Percentiles rank a stretch among this genome's conserved stretches.
Conservation (phyloP, 2,888 invertebrate species). For the Achlya flavicornis region DNA sequence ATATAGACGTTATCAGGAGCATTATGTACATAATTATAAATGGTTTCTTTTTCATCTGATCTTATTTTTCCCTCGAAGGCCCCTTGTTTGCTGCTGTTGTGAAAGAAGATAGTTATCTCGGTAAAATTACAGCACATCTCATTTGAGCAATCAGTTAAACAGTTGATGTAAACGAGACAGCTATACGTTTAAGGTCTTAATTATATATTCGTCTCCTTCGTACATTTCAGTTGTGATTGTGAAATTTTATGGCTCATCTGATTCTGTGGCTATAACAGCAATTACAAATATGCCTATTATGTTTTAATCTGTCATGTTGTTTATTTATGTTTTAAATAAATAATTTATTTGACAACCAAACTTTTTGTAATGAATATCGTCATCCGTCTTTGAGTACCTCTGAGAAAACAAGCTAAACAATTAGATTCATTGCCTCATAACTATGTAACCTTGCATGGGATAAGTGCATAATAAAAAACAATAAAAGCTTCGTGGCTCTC, state of each 20-base stretch:
- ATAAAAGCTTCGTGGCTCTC: constrained; percentile 5
- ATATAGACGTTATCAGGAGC: no score
- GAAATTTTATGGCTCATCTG: not conserved
- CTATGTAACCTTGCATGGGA: constrained; percentile 8
- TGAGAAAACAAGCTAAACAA: not conserved
- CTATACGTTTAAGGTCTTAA: constrained; percentile 15
- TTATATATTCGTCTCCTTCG: not conserved
- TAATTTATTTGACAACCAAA: not conserved
- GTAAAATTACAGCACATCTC: constrained; percentile 52
- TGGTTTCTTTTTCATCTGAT: constrained; percentile 24
- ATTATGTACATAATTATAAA: no score
- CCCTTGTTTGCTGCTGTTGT: constrained; percentile 43
- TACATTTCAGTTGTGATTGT: not conserved
- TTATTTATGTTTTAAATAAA: not conserved
- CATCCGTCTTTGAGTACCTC: not conserved
- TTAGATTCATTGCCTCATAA: constrained; percentile 1
- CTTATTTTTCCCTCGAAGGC: constrained; percentile 30
- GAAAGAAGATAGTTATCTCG: constrained; percentile 55
- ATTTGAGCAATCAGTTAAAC: constrained; percentile 49
- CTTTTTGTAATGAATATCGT: not conserved
- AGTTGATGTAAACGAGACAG: constrained; percentile 39
- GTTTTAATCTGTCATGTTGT: not conserved
- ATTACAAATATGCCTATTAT: not conserved
- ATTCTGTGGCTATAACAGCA: not conserved
- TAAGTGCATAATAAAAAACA: constrained; percentile 9